Conservation (phyloP, 2,113 vertebrate species). For the Porphyrio hochstetteri region DNA sequence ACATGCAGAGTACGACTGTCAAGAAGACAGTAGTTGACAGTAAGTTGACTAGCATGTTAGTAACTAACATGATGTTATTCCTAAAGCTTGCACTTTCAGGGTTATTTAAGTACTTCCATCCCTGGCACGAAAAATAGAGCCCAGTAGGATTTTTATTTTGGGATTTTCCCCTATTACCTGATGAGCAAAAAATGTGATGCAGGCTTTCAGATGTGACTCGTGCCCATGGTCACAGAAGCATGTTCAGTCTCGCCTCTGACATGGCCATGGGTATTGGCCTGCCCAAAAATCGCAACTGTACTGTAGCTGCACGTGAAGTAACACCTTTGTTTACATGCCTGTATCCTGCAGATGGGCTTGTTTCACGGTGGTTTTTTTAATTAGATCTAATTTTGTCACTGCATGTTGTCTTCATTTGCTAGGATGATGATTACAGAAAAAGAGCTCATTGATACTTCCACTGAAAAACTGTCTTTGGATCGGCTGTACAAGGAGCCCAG, state of each 20-base stretch:
- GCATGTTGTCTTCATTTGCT: background rate
- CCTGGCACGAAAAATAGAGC: background rate
- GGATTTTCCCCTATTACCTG: background rate
- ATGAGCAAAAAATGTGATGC: background rate
- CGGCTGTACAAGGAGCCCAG: slow-evolving; percentile 90
- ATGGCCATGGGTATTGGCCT: fast-evolving
- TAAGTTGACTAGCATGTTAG: too few species aligned
- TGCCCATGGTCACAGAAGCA: background rate
- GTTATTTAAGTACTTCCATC: background rate
- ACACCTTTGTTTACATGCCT: background rate
- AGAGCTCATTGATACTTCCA: slow-evolving; percentile 75
- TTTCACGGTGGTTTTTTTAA: background rate
- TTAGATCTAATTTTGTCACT: background rate
- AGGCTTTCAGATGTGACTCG: background rate
- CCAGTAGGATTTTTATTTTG: background rate
- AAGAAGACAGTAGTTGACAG: background rate
- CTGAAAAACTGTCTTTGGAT: slow-evolving; percentile 79
- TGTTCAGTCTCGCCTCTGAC: background rate
- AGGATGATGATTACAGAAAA: slow-evolving; percentile 86
- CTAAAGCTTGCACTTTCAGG: background rate
- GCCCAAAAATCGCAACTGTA: background rate
- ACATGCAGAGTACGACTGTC: background rate
- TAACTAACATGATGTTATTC: background rate
- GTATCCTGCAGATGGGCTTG: background rate
- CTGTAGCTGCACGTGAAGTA: background rate